phyloP scores from a whole-genome alignment of 2,113 vertebrate genomes.

The Bubo bubo region DNA sequence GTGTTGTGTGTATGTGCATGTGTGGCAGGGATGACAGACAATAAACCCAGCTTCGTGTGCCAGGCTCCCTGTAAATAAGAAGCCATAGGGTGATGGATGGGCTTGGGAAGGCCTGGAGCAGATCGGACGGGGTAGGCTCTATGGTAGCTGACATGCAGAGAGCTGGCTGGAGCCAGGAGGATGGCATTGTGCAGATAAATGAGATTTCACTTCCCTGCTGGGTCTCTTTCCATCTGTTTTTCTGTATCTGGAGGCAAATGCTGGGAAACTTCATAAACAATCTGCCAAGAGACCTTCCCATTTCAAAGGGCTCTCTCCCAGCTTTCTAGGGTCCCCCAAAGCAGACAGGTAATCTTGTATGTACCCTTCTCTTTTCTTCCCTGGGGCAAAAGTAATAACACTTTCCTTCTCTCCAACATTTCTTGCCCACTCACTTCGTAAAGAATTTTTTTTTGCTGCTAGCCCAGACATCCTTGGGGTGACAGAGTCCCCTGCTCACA shows the following conservation, averaged over 20 bases:
- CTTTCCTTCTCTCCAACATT: neutral
- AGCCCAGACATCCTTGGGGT: neutral
- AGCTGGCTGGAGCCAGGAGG: conserved; percentile 45
- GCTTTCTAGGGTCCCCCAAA: neutral
- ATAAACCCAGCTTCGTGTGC: conserved; percentile 24
- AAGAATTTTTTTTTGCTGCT: neutral
- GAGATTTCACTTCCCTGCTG: conserved; percentile 66
- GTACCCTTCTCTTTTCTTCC: neutral
- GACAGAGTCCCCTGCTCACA: neutral
- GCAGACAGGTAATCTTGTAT: neutral
- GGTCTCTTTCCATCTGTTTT: conserved; percentile 70
- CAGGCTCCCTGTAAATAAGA: neutral
- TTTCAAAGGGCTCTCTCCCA: neutral
- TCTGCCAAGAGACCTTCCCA: conserved; percentile 14
- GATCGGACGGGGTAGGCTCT: neutral
- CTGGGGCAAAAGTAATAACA: neutral
- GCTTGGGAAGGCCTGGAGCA: conserved; percentile 50
- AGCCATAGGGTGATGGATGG: conserved; percentile 60
- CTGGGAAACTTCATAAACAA: conserved; percentile 11
- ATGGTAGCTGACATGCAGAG: conserved; percentile 12
- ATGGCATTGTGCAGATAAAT: conserved; percentile 71
- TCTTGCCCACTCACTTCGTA: neutral
- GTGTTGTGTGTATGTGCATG: neutral
- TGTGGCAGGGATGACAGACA: conserved; percentile 1
- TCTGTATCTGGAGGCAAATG: conserved; percentile 28